These are phyloP conservation scores for Drosophila koepferae DNA, from an alignment of 2,888 invertebrate species.

Conservation along the genomic window DNA sequence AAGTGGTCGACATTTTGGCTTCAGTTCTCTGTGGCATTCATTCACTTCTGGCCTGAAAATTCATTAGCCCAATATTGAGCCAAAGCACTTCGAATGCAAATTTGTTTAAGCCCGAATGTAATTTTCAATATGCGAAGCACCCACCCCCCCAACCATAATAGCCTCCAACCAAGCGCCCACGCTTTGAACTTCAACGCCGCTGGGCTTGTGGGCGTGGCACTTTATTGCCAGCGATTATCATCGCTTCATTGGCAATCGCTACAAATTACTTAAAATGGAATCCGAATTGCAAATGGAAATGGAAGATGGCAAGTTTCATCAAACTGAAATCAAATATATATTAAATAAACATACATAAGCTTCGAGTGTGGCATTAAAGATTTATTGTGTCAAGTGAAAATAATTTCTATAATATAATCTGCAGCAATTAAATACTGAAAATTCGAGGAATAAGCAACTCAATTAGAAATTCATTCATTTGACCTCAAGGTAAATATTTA, in stretches of 20 bases:
- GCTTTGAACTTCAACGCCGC: slow-evolving; percentile 43
- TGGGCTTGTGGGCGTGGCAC: slow-evolving; percentile 49
- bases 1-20: slow-evolving; percentile 48
- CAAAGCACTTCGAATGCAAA: slow-evolving; percentile 72
- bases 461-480: slow-evolving; percentile 1
- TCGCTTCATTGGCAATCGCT: slow-evolving; percentile 61
- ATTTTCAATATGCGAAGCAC: slow-evolving; percentile 57
- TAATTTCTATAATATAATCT: neutral
- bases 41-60: slow-evolving; percentile 50
- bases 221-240: slow-evolving; percentile 73
- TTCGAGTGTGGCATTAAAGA: neutral
- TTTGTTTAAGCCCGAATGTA: slow-evolving; percentile 65
- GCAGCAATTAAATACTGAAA: neutral
- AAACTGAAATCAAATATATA: slow-evolving; percentile 26
- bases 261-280: slow-evolving; percentile 60
- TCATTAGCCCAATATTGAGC: slow-evolving; percentile 68
- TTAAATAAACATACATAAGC: slow-evolving; percentile 10
- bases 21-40: slow-evolving; percentile 2
- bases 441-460: slow-evolving; percentile 2
- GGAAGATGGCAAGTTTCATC: slow-evolving; percentile 5
- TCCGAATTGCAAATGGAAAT: slow-evolving; percentile 19
- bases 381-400: neutral
- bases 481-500: slow-evolving; percentile 9
- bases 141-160: neutral
- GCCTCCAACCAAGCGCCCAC: neutral